Conservation (phyloP, 2,113 vertebrate genomes). For the Zosterops lateralis region DNA sequence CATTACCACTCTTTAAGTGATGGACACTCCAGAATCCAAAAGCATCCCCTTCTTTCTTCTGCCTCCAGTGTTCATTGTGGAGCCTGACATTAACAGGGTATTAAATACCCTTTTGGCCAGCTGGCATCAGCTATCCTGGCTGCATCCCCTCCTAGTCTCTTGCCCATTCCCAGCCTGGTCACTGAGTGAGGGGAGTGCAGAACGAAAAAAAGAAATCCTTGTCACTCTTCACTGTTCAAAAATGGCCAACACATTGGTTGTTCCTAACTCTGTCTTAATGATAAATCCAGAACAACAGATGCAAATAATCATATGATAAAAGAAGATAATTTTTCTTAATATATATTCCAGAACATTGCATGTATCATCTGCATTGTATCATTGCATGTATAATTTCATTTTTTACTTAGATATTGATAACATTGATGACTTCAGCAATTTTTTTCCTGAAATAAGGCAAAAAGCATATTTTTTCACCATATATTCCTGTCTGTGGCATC, state of each 20-base stretch:
- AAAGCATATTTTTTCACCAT: background rate
- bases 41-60: background rate
- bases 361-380: background rate
- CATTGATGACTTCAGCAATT: background rate
- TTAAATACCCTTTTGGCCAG: background rate
- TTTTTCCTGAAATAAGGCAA: background rate
- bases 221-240: background rate
- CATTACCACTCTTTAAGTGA: background rate
- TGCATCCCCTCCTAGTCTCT: background rate
- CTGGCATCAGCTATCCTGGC: background rate
- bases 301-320: background rate
- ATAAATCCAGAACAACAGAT: background rate
- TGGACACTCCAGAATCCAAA: background rate
- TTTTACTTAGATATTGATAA: background rate
- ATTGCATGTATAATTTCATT: background rate
- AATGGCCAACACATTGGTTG: background rate
- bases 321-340: background rate
- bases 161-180: background rate
- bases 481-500: background rate
- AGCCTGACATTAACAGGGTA: background rate
- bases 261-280: background rate
- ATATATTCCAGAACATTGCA: background rate
- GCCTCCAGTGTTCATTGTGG: background rate
- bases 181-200: background rate
- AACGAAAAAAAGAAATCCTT: background rate